Evolutionary conservation across 1,140 invertebrate species (phyloP), one percentile per base, ranked within the genome.

Genomic region (Cepaea nemoralis): DNA sequence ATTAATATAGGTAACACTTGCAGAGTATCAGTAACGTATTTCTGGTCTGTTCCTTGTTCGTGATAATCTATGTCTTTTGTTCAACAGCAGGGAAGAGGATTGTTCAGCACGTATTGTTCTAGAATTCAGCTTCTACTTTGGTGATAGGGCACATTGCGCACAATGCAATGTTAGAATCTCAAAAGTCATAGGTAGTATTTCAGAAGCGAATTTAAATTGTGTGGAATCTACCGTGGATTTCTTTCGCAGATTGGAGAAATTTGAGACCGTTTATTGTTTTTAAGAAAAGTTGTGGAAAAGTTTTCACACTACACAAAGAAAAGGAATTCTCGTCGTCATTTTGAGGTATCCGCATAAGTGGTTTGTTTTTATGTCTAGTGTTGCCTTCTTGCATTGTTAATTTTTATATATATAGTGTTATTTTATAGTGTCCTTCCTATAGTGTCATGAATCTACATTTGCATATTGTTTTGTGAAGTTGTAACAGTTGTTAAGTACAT

Each of bases 91-190:
- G 12, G 70, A 45, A 73, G 6, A n/a, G 37, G 39, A 73, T 42
- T 8, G 48, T 24, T n/a, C n/a, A n/a, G n/a, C n/a, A n/a, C n/a
- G n/a, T n/a, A n/a, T 1, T 59, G 8, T 33, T 59, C 10, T 24
- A 14, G 55, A 22, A 14, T 3, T 59, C 5, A 40, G 16, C 31
- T 66, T 76, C 40, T 24, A 74, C 48, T 45, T 19, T 55, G 55
- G 74, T 87, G 84, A 77, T 89, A 89, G 90, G 88, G 86, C 86
- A 80, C 77, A 89, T 92, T 93, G 92, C 91, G 92, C 92, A 92
- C 91, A 93, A 93, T 93, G 92, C 92, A 93, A 92, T 91, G 89
- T 88, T 87, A 86, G 84, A 33, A 77, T 74, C 24, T 77, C 59
- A 37, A 84, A 88, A 88, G 87, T 89, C 70, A 84, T 88, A 89